Evolutionary conservation across 2,113 vertebrate genomes (phyloP).

Genomic region (Amblyopsis rosae): DNA sequence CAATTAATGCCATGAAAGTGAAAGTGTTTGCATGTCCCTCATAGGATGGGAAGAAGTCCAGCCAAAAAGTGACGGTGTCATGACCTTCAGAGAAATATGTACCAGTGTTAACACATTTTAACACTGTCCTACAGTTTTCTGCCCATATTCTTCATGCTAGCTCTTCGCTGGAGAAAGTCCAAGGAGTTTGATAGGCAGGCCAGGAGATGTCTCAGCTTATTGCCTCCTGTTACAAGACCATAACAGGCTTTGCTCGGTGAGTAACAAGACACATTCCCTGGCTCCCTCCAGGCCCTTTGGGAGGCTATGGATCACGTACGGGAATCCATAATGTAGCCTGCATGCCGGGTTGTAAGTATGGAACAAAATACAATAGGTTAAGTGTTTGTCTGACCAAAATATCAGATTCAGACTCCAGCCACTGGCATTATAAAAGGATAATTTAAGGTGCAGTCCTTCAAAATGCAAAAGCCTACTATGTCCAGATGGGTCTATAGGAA

Average conservation of each 20-base stretch:
- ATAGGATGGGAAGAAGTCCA: not conserved
- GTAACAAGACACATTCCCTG: slow-evolving; percentile 67
- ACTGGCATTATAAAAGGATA: slow-evolving; percentile 2
- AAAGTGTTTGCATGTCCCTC: not conserved
- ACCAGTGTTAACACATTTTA: slow-evolving; percentile 17
- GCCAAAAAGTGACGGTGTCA: not conserved
- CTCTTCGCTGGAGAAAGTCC: slow-evolving; percentile 39
- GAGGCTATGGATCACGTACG: slow-evolving; percentile 48
- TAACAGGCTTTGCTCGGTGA: slow-evolving; percentile 52
- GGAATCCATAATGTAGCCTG: slow-evolving; percentile 37
- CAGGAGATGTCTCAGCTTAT: slow-evolving; percentile 47
- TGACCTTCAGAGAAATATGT: slow-evolving; percentile 16
- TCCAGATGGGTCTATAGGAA: slow-evolving; percentile 8
- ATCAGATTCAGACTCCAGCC: not conserved
- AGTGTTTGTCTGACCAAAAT: not conserved
- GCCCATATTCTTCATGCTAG: slow-evolving; percentile 26
- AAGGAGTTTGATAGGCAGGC: slow-evolving; percentile 37
- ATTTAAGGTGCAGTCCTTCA: not conserved
- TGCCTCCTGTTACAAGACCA: slow-evolving; percentile 61
- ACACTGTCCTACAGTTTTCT: slow-evolving; percentile 14
- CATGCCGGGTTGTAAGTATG: slow-evolving; percentile 3
- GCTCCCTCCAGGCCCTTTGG: slow-evolving; percentile 50
- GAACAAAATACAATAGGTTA: slow-evolving; percentile 10
- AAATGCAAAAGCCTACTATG: slow-evolving; percentile 3
- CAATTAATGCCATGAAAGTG: not conserved